These are phyloP conservation scores for Psophia crepitans DNA, from an alignment of 2,113 vertebrate genomes.

Conservation along the genomic window DNA sequence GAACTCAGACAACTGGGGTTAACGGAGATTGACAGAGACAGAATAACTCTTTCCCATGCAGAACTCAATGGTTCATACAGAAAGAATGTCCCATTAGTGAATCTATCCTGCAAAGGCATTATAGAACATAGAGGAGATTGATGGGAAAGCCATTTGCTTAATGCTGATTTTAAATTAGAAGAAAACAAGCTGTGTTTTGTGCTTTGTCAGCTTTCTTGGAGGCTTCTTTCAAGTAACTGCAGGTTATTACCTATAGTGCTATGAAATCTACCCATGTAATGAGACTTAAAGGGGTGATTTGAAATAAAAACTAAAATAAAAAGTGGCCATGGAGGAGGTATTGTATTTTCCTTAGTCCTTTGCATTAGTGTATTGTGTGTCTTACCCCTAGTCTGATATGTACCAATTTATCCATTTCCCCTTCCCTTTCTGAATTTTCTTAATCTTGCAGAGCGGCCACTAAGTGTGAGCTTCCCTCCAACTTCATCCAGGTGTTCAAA, in stretches of 20 bases:
- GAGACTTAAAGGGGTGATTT: background rate
- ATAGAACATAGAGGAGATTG: background rate
- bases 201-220: background rate
- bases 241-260: background rate
- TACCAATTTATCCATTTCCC: background rate
- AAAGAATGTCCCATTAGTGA: background rate
- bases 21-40: background rate
- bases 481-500: constrained; percentile 77
- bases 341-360: background rate
- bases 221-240: background rate
- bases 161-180: background rate
- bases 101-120: background rate
- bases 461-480: constrained; percentile 79
- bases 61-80: background rate
- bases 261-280: background rate
- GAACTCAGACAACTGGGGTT: background rate
- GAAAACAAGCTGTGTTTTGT: background rate
- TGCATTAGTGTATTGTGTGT: background rate
- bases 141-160: background rate
- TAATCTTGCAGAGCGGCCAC: constrained; percentile 71
- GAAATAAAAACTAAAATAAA: background rate
- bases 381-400: background rate
- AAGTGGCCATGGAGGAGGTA: background rate
- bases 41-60: background rate
- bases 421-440: background rate